Base-by-base conservation (phyloP, 2,113 vertebrate genomes). In the Sus scrofa region DNA sequence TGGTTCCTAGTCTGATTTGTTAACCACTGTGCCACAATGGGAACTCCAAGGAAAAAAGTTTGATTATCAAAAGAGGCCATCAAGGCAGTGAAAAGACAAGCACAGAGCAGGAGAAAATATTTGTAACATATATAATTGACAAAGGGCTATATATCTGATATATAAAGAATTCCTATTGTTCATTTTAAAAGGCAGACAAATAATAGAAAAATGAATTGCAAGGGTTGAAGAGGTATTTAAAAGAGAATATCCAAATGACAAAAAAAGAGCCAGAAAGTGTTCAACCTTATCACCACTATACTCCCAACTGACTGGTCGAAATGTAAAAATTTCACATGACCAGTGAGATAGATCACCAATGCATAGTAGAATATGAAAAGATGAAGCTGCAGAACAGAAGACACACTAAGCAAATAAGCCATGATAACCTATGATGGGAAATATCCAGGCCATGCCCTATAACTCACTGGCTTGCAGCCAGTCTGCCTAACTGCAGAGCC, bases 201-300 rank as follows among this genome's bases (percentile, higher is more conserved):
- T 19, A 60, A 60, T 50, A 79, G 30, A 71, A 84, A 94, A 92
- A 75, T 70, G 63, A 96, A 37, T 32, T 50, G 75, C 44, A 88
- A 54, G 50, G 27, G 18, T 3, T 50, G 12, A 82, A 89, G 10
- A 75, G 30, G 19, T 73, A 70, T 88, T 92, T 81, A 62, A 74
- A 91, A 91, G 24, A 87, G 56, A 63, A 52, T 63, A 65, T 8
- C 2, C n/a, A 63, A 89, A 87, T 50, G 39, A 84, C 15, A 20
- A 16, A 63, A 24, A 32, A 24, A 68, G 70, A 88, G 60, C 82
- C 7, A 65, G n/a, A 71, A 58, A 6, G 18, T n/a, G 7, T 84
- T 65, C 32, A 67, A 56, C 15, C 58, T 89, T n/a, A 34, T 34
- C 7, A 77, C n/a, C n/a, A 62, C 13, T 34, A 3, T 39, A 39